Evolutionary conservation across 2,797 vertebrate genomes (phyloP), one percentile per base, ranked within the genome.

Genomic region (Austrolebias charrua): DNA sequence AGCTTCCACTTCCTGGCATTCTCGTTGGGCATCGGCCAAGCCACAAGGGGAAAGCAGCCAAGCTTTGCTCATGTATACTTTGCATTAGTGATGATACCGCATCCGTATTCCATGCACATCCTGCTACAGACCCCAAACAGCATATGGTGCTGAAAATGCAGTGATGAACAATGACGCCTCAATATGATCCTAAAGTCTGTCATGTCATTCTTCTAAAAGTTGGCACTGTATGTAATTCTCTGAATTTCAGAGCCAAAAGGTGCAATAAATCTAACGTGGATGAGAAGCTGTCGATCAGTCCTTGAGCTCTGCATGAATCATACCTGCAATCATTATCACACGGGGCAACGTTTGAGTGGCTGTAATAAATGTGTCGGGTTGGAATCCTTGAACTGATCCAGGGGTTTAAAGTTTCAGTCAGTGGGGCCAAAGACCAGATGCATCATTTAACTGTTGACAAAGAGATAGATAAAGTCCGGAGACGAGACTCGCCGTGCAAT

Each of bases 71-170:
- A 56, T 57, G 42, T 51, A 51, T 56, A 61, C 52, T 59, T 72
- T 70, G 72, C 65, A 73, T 77, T 65, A 73, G 46, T 13, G 76
- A 63, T 19, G 46, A 73, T 46, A 52, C 58, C 66, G 28, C 35
- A 74, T 82, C 63, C 60, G 49, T 51, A 72, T 81, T 81, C 71
- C 57, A 63, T 33, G 43, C 77, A 67, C 80, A 71, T 72, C 63
- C 69, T 24, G 19, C 71, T 71, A 70, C 69, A 70, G 74, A 74
- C 48, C 42, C 31, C 60, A 76, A 58, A 67, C 35, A 61, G 54
- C 83, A 85, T 69, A 73, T 73, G 76, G 79, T 66, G 71, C 65
- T 78, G 65, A 83, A 80, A 80, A 78, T 76, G 70, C 70, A 84
- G 69, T 5, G 52, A 63, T 55, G 53, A 61, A 58, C 69, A 66